Percentiles rank a stretch among this genome's conserved stretches.
Conservation (phyloP, 1,140 invertebrate genomes). For the Dinoponera quadriceps region DNA sequence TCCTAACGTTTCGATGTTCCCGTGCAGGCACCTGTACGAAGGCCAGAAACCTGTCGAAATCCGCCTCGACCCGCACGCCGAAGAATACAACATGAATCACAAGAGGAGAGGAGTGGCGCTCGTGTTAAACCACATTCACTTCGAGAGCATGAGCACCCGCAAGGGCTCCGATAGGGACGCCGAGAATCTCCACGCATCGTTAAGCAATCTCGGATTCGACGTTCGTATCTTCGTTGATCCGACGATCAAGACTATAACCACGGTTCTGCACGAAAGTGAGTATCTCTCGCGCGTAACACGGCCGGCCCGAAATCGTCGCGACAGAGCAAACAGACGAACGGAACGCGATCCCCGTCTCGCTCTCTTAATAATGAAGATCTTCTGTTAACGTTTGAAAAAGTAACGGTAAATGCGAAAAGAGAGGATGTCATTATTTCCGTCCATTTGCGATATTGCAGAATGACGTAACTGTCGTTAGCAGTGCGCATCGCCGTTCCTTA, state of each 20-base stretch:
- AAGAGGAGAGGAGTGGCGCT: conserved; percentile 88
- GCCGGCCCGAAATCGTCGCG: neutral
- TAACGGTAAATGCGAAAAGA: neutral
- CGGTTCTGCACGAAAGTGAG: conserved; percentile 85
- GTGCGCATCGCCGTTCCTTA: conserved; percentile 4
- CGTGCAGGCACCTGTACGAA: neutral
- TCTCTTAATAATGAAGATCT: conserved; percentile 2
- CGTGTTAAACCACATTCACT: conserved; percentile 90
- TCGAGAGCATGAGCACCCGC: conserved; percentile 80
- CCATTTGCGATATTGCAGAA: conserved; percentile 37
- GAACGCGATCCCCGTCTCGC: neutral
- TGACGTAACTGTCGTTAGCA: conserved; percentile 26
- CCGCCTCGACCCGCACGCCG: conserved; percentile 66
- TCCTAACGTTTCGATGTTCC: neutral
- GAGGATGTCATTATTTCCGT: conserved; percentile 33
- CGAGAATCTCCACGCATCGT: conserved; percentile 76
- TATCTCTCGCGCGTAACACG: neutral
- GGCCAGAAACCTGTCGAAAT: neutral
- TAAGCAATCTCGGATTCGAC: conserved; percentile 87
- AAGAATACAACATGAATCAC: conserved; percentile 88
- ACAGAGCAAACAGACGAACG: conserved; percentile 9
- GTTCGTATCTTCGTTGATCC: conserved; percentile 87
- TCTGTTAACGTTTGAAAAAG: conserved; percentile 13
- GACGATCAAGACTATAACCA: conserved; percentile 82
- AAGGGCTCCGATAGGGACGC: conserved; percentile 84